Evolutionary conservation across 2,888 invertebrate genomes (phyloP), one percentile per base, ranked within the genome.

Genomic region (Chalcosyrphus nemorum): DNA sequence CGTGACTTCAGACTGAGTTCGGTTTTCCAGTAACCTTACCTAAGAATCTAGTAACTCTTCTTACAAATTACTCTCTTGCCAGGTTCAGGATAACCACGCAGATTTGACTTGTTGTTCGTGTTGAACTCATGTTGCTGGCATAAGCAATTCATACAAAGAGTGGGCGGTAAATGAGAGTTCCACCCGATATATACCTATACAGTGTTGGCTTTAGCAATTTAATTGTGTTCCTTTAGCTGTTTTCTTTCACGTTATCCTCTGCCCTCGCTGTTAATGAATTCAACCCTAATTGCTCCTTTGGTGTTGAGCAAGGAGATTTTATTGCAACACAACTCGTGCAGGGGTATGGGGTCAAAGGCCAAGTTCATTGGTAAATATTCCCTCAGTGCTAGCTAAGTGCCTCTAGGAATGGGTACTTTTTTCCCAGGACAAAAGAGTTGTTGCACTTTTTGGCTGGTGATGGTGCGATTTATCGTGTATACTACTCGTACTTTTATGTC

Each of bases 221-320:
- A 74, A 82, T 82, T 82, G 84, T 80, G 74, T 74, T 74, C 63
- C 56, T 72, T 84, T 68, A 19, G 63, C 52, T 74, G 61, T 59
- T 81, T 52, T 43, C 15, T 52, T 76, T 13, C 45, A 74, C 47
- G 61, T n/a, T n/a, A n/a, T 65, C 71, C 78, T 78, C 68, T 80
- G 84, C 57, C 84, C 74, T 84, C 19, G 74, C 70, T 50, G 80
- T 70, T 80, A 84, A 84, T 84, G 80, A 84, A 84, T 84, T 84
- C 84, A 84, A 84, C 74, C 84, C 78, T 84, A 84, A 84, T 84
- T 84, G 80, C 84, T 75, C 84, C 68, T 78, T 84, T 80, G 84
- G 84, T 80, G 84, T 84, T 84, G 80, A 80, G 54, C 80, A 84
- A 75, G 84, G 50, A 57, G 74, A 65, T 84, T 84, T 84, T 84